phyloP scores from a whole-genome alignment of 1,140 invertebrate genomes.

The Drosophila santomea region DNA sequence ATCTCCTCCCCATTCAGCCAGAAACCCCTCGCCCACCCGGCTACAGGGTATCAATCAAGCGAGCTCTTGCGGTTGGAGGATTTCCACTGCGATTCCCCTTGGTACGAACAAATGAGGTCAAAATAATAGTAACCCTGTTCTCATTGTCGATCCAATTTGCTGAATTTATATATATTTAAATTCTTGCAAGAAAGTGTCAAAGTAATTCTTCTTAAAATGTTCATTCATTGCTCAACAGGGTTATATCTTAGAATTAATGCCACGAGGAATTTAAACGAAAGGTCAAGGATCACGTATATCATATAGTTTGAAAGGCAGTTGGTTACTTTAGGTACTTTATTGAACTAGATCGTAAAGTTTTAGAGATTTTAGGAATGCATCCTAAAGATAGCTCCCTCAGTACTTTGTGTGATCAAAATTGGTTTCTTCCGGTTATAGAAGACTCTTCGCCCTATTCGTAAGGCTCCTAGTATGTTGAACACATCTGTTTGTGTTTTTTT shows the following conservation, averaged over 20 bases:
- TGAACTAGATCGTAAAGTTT: neutral
- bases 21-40: neutral
- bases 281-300: no score
- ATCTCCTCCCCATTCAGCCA: neutral
- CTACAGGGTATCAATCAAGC: constrained; percentile 38
- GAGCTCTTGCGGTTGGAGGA: constrained; percentile 23
- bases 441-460: neutral
- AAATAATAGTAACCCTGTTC: constrained; percentile 18
- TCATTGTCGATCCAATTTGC: constrained; percentile 11
- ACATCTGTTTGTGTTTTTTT: constrained; percentile 14
- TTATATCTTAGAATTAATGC: neutral
- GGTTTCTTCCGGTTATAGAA: neutral
- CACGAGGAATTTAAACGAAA: no score
- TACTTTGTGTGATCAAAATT: neutral
- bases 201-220: neutral
- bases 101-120: constrained; percentile 20
- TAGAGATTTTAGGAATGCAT: neutral
- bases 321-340: no score
- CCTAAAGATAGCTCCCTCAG: neutral
- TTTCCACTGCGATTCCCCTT: constrained; percentile 12
- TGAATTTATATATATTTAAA: constrained; percentile 5
- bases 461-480: constrained; percentile 27
- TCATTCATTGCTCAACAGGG: neutral
- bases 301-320: no score
- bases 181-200: constrained; percentile 2